Evolutionary conservation across 2,797 vertebrate species (phyloP).

Genomic region (Silurus lanzhouensis): DNA sequence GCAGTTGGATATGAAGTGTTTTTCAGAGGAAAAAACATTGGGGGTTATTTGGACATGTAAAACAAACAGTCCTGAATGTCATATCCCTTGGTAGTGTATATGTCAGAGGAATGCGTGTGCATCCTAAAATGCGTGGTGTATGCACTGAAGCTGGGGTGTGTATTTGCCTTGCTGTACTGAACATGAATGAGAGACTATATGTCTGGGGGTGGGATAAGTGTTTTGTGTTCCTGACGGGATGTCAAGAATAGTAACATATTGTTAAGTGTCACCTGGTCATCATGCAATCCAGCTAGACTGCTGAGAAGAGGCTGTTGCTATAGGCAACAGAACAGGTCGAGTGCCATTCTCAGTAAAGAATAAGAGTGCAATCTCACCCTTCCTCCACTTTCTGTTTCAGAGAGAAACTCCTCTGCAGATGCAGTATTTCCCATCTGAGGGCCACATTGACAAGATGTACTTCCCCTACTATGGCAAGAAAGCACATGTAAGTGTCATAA

Average conservation of each 20-base stretch:
- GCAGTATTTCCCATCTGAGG: conserved; percentile 78
- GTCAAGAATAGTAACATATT: conserved; percentile 23
- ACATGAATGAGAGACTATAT: not conserved
- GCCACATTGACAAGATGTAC: conserved; percentile 86
- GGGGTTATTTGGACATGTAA: not conserved
- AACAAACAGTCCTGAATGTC: conserved; percentile 6
- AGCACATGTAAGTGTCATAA: conserved; percentile 79
- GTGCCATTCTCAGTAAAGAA: conserved; percentile 9
- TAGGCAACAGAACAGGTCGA: conserved; percentile 41
- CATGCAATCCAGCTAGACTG: conserved; percentile 20
- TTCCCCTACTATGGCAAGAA: conserved; percentile 93
- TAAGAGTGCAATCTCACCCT: conserved; percentile 31
- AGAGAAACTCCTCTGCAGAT: conserved; percentile 69
- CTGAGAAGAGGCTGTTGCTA: conserved; percentile 43
- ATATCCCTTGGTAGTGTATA: not conserved
- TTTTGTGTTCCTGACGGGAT: conserved; percentile 12
- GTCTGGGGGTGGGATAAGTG: not conserved
- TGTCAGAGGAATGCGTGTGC: not conserved
- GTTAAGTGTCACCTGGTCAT: conserved; percentile 26
- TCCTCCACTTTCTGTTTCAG: conserved; percentile 63
- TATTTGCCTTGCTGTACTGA: conserved; percentile 5
- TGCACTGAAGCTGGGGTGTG: not conserved
- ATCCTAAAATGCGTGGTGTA: not conserved
- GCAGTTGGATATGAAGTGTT: conserved; percentile 25
- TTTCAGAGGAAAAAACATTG: conserved; percentile 7